Base-by-base conservation (phyloP, 2,797 vertebrate species). In the Tapirus indicus region DNA sequence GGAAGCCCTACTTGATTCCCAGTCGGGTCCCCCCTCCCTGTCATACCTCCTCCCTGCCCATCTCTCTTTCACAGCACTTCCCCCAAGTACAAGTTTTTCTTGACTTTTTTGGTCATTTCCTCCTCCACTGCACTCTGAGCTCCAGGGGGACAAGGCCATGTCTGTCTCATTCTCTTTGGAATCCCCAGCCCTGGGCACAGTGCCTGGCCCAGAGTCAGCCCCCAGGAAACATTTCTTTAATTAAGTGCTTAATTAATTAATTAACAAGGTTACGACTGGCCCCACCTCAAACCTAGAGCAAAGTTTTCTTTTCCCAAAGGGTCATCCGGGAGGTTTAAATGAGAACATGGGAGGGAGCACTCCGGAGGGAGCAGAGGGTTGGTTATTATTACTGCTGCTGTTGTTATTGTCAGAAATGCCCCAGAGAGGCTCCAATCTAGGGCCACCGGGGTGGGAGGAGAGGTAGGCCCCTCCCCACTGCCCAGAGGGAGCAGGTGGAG, bases 181-280 rank as follows among this genome's bases (percentile, higher is more conserved):
- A 78, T 79, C 85, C 64, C 32, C 64, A 60, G 74, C 14, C 47
- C 78, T 54, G 35, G 91, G 92, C 87, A 80, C 38, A 13, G 80
- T 25, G 56, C 87, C 84, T 68, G 49, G 77, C 68, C 64, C 56
- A 54, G 25, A 85, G 52, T 71, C 17, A n/a, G 56, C 80, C 85
- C 75, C 38, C n/a, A 71, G 92, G 88, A 79, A 83, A 56, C 60
- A 21, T 64, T 75, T 16, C 38, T 92, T 91, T 97, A 94, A 95
- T 96, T 87, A 82, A 62, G 60, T 35, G 32, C 86, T 68, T 79
- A 92, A 92, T 77, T 93, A 27, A 85, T 29, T 91, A 80, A 87
- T 56, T 71, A 88, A 71, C 64, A 92, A 94, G 56, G 60, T 93
- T 90, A 86, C 84, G 64, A 49, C 38, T 38, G 1, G 38, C 86